These are phyloP conservation scores for Cynocephalus volans DNA, from an alignment of 2,113 vertebrate species.

Conservation along the genomic window DNA sequence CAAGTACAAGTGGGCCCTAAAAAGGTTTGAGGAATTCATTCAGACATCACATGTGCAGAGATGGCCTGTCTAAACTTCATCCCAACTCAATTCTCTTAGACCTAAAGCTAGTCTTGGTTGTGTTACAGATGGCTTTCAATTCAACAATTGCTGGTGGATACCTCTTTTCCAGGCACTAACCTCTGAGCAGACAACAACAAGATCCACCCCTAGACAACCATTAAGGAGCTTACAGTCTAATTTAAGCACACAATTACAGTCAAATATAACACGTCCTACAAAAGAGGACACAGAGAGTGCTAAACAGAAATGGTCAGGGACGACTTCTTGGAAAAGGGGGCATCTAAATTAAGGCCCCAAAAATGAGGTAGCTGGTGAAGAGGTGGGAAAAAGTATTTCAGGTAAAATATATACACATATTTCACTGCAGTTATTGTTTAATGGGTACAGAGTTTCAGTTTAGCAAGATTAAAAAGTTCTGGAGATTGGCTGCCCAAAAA, in stretches of 20 bases:
- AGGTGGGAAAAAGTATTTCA: background rate
- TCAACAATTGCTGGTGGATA: background rate
- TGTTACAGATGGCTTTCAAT: slow-evolving; percentile 30
- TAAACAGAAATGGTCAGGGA: background rate
- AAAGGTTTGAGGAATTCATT: background rate
- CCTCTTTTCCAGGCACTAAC: background rate
- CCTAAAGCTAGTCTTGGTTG: background rate
- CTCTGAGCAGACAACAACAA: slow-evolving; percentile 20
- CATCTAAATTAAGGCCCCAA: slow-evolving; percentile 50
- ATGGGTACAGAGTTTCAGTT: background rate
- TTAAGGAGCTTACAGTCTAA: background rate
- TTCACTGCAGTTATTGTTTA: background rate
- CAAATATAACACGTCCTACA: background rate
- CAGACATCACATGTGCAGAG: background rate
- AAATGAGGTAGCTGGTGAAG: slow-evolving; percentile 28
- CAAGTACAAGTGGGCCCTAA: background rate
- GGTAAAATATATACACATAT: background rate
- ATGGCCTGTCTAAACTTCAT: background rate
- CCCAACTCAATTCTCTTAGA: background rate
- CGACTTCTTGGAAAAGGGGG: background rate
- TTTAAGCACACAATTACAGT: background rate
- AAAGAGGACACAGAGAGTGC: background rate
- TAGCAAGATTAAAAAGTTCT: slow-evolving; percentile 24
- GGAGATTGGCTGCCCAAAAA: background rate
- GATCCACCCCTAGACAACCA: background rate